Evolutionary conservation across 2,113 vertebrate genomes (phyloP), one percentile per base, ranked within the genome.

Genomic region (Todiramphus chloris): DNA sequence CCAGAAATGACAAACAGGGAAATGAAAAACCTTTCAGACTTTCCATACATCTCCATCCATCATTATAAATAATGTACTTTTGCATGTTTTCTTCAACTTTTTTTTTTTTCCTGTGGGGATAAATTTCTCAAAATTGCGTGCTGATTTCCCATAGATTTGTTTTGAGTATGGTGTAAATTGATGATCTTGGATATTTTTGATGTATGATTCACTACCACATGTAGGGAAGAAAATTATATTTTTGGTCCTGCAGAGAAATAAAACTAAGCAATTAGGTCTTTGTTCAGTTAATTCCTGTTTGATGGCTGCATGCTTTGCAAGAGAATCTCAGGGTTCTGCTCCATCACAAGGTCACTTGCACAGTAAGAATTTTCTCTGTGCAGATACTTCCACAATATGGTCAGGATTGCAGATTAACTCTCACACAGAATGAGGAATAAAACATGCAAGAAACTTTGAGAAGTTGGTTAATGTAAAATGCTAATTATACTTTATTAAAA

Each of bases 161-260:
- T 97, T 67, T 76, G 94, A 94, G 50, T 82, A 17, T 73, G 58
- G 86, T 94, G 69, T 89, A 91, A 92, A 91, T 70, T 92, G 90
- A 95, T 95, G 96, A 96, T 90, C 90, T 87, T 75, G 86, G 92
- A 75, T 96, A 96, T 96, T 96, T 97, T 96, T 96, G 96, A 94
- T 96, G 91, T 97, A 95, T 96, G 96, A 96, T 96, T 97, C 96
- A 96, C 87, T 94, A 96, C 95, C 95, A 91, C 96, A 96, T 66
- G 86, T 87, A 94, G 96, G 70, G 92, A 91, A 86, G 90, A 94
- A 96, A 96, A 97, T 95, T 92, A 62, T 96, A 92, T 93, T 97
- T 51, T 96, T 94, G 75, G 92, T 97, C 95, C 91, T 92, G 74
- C 91, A 73, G 94, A 91, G 95, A 92, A 94, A 93, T 94, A 94